Conservation (phyloP, 2,888 invertebrate species). For the Drosophila flavopinicola region DNA sequence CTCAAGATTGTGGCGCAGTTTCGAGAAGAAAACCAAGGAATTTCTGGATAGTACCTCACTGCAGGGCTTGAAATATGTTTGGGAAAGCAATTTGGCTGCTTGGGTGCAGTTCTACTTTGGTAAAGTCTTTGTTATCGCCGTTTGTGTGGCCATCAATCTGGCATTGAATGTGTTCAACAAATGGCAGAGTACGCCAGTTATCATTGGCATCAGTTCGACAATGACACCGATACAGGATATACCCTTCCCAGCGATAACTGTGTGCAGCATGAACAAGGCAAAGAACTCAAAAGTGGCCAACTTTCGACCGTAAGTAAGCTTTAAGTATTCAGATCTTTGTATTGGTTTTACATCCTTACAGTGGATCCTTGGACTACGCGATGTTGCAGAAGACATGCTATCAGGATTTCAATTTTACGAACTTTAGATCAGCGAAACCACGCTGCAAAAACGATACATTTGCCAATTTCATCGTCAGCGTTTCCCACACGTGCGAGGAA, state of each 20-base stretch:
- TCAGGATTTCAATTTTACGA: constrained; percentile 56
- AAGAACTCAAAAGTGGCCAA: constrained; percentile 85
- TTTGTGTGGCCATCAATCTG: constrained; percentile 86
- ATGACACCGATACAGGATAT: constrained; percentile 87
- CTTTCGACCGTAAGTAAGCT: constrained; percentile 53
- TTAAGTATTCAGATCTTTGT: not conserved
- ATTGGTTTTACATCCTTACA: not conserved
- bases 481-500: constrained; percentile 89
- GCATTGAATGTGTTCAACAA: constrained; percentile 88
- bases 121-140: constrained; percentile 87
- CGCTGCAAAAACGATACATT: constrained; percentile 53
- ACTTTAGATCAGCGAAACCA: constrained; percentile 38
- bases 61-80: constrained; percentile 91
- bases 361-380: constrained; percentile 86
- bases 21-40: constrained; percentile 84
- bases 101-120: constrained; percentile 87
- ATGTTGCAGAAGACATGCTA: constrained; percentile 75
- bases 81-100: constrained; percentile 75
- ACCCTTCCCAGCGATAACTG: constrained; percentile 93
- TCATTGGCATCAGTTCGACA: constrained; percentile 90
- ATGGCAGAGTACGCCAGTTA: constrained; percentile 90
- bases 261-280: constrained; percentile 93
- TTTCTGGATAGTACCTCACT: constrained; percentile 88
- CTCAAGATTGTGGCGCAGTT: constrained; percentile 8
- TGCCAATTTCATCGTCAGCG: constrained; percentile 68